These are phyloP conservation scores for Cryptus viduatorius DNA, from an alignment of 2,888 invertebrate species.

Conservation along the genomic window DNA sequence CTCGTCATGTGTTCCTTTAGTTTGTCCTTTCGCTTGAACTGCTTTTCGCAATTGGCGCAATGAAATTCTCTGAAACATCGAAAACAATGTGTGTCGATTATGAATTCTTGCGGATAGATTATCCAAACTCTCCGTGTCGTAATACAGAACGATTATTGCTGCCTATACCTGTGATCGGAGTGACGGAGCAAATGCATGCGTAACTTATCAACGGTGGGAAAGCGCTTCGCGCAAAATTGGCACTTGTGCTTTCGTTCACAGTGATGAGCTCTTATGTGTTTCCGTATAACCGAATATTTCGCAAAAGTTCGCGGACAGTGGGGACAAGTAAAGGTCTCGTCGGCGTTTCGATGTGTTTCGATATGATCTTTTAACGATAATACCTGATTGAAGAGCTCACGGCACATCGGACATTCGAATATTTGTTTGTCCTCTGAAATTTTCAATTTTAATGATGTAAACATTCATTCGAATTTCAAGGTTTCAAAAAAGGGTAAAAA, in stretches of 20 bases:
- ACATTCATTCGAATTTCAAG: neutral
- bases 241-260: slow-evolving; percentile 89
- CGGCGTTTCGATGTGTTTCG: slow-evolving; percentile 87
- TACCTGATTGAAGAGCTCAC: slow-evolving; percentile 89
- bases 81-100: neutral
- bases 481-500: neutral
- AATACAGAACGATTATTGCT: neutral
- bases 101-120: slow-evolving; percentile 1
- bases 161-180: slow-evolving; percentile 84
- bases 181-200: slow-evolving; percentile 89
- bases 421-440: slow-evolving; percentile 86
- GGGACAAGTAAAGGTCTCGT: slow-evolving; percentile 90
- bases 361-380: slow-evolving; percentile 89
- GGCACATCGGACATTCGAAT: slow-evolving; percentile 91
- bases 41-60: slow-evolving; percentile 91
- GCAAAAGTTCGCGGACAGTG: slow-evolving; percentile 88
- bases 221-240: slow-evolving; percentile 89
- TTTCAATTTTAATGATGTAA: slow-evolving; percentile 1
- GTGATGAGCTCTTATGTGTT: slow-evolving; percentile 91
- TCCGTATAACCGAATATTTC: slow-evolving; percentile 90
- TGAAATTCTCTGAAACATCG: slow-evolving; percentile 88
- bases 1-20: slow-evolving; percentile 90
- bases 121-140: neutral
- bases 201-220: slow-evolving; percentile 90
- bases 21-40: slow-evolving; percentile 92